Evolutionary conservation across 2,797 vertebrate genomes (phyloP), one percentile per base, ranked within the genome.

Genomic region (Sebastes goodei): DNA sequence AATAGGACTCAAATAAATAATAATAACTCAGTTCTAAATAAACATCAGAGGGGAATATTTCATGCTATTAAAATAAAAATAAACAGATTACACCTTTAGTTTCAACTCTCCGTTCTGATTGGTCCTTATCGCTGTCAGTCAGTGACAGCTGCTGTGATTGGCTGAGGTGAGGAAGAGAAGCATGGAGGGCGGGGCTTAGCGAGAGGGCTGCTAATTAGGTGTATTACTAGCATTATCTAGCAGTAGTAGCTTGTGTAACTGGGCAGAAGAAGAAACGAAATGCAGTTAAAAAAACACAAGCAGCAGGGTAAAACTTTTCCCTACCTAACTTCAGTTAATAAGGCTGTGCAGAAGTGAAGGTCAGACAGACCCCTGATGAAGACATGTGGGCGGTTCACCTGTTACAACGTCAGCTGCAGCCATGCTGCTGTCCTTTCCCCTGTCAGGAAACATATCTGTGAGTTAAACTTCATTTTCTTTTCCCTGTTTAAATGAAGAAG

Each of bases 401-500:
- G 52, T 49, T 49, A 49, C 3, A n/a, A 21, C 1, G 9, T n/a
- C 52, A 53, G 52, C 8, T 53, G 11, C 20, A 3, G 17, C 46
- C 46, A 49, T 49, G 46, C 52, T 53, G 52, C n/a, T n/a, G n/a
- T 21, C 46, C 20, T 52, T n/a, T 42, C 15, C 38, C 1, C 38
- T 6, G 2, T 7, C 38, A 15, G 38, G 14, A 42, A 49, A 49
- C 46, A 49, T 49, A 49, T 9, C 46, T 49, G 46, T 49, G 0
- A 49, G 17, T 49, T 49, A 0, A 20, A 49, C 46, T 15, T 15
- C 0, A 15, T 3, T 42, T 9, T 20, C 46, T 49, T 49, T 20
- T 0, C 46, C 17, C 15, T 49, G 17, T 49, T 49, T 20, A 20
- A 49, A 17, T 49, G 46, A 0, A 42, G 38, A 42, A 0, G 38